Conservation (phyloP, 2,888 invertebrate genomes). For the Macrophya annulata region DNA sequence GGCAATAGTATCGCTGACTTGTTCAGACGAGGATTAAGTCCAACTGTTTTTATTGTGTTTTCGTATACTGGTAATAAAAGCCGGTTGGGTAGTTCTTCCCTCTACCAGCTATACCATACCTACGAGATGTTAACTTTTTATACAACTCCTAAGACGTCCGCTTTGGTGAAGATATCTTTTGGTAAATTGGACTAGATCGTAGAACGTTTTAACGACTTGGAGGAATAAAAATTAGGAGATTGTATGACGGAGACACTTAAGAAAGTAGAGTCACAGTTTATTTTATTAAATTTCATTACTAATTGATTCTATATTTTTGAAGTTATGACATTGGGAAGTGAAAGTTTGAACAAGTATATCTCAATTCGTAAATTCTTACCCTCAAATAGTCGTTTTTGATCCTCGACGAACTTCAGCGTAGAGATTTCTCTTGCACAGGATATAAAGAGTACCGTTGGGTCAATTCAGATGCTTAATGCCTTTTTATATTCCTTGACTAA, state of each 20-base stretch:
- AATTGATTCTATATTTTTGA: background rate
- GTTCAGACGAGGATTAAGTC: conserved; percentile 19
- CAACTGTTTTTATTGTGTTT: conserved; percentile 1
- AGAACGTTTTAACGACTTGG: conserved; percentile 1
- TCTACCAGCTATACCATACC: background rate
- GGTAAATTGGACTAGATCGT: background rate
- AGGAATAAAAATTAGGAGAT: background rate
- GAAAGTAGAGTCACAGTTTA: background rate
- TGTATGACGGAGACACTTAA: background rate
- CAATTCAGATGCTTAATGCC: background rate
- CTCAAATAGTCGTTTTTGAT: background rate
- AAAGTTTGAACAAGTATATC: background rate
- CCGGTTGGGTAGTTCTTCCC: background rate
- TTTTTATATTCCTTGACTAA: background rate
- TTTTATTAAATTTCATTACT: background rate
- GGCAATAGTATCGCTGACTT: conserved; percentile 18
- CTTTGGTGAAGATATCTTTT: conserved; percentile 7
- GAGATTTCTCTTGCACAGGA: background rate
- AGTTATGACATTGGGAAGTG: background rate
- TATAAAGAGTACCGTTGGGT: background rate
- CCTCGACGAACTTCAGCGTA: background rate
- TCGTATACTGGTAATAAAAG: conserved; percentile 19
- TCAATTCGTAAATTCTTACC: background rate
- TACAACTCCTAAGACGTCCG: background rate
- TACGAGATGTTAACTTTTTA: background rate